Evolutionary conservation across 2,797 vertebrate species (phyloP), one percentile per base, ranked within the genome.

Genomic region (Phaenicophaeus curvirostris): DNA sequence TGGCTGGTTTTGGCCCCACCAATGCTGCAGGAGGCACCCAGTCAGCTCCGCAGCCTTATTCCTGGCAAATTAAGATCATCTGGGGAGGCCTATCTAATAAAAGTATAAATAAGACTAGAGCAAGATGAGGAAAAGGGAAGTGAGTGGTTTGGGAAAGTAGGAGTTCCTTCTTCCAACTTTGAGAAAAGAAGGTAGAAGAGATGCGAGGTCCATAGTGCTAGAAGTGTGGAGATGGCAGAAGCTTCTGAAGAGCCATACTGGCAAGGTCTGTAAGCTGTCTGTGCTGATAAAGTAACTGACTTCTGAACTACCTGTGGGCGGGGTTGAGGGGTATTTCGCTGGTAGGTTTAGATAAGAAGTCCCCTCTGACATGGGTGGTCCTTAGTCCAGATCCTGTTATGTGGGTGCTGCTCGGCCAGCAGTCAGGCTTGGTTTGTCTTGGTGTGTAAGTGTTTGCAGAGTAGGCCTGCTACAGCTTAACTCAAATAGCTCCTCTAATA

Each of bases 131-230:
- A 54, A 57, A 59, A 55, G 39, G 65, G 79, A 84, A 35, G 11
- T 20, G 37, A 55, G 21, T 5, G 2, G 30, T 71, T 53, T 50
- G 42, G 31, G 15, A 74, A 59, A 24, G 23, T 11, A 50, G 37
- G 39, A 69, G 19, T 51, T 21, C 58, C 7, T 73, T 85, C 33
- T 4, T 41, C 13, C 50, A 23, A 30, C 24, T 31, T 28, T 13
- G 6, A 18, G 21, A 23, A 42, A 65, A 39, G 44, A 57, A 63
- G 25, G 35, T 14, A 8, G 35, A 20, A 58, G 57, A 41, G 46
- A 13, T 1, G 5, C 11, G 17, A 33, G 66, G 28, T 33, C 59
- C 0, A 0, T 27, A 24, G n/a, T 1, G 13, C 59, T 66, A 27
- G 37, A 63, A 79, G 31, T 0, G 4, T 13, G 50, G 42, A 67